Conservation (phyloP, 2,888 invertebrate genomes). For the Acleris holmiana region DNA sequence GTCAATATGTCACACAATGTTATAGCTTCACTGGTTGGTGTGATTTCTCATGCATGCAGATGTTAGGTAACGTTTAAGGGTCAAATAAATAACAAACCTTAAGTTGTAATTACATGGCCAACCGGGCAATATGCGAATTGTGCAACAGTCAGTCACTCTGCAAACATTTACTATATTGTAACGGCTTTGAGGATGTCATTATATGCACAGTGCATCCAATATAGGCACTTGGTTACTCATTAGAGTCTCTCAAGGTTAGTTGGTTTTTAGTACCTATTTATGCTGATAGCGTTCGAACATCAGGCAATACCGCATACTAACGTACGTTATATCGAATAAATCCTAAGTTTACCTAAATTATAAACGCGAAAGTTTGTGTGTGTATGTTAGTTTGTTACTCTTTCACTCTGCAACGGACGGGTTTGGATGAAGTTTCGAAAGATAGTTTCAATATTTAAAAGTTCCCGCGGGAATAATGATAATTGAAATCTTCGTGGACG, state of each 20-base stretch:
- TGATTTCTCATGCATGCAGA: slow-evolving; percentile 5
- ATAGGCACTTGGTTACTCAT: background rate
- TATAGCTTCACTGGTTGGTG: slow-evolving; percentile 23
- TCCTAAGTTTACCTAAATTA: too few relatives aligned
- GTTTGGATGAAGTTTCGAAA: too few relatives aligned
- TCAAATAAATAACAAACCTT: slow-evolving; percentile 12
- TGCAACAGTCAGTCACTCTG: slow-evolving; percentile 5
- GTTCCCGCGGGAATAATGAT: too few relatives aligned
- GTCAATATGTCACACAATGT: slow-evolving; percentile 11
- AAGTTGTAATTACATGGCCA: slow-evolving; percentile 24
- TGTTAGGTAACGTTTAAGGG: slow-evolving; percentile 2
- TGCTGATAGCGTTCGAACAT: too few relatives aligned
- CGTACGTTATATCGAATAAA: too few relatives aligned
- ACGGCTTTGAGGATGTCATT: background rate
- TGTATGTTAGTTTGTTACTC: too few relatives aligned
- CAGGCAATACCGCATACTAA: too few relatives aligned
- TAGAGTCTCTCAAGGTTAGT: slow-evolving; percentile 2
- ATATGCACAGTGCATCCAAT: background rate
- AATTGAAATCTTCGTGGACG: too few relatives aligned
- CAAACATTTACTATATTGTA: slow-evolving; percentile 1
- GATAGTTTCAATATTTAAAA: too few relatives aligned
- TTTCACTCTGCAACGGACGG: too few relatives aligned
- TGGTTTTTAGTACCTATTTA: too few relatives aligned
- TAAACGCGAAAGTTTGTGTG: too few relatives aligned
- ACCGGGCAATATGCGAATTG: slow-evolving; percentile 28